Base-by-base conservation (phyloP, 2,113 vertebrate genomes). In the Channa argus region DNA sequence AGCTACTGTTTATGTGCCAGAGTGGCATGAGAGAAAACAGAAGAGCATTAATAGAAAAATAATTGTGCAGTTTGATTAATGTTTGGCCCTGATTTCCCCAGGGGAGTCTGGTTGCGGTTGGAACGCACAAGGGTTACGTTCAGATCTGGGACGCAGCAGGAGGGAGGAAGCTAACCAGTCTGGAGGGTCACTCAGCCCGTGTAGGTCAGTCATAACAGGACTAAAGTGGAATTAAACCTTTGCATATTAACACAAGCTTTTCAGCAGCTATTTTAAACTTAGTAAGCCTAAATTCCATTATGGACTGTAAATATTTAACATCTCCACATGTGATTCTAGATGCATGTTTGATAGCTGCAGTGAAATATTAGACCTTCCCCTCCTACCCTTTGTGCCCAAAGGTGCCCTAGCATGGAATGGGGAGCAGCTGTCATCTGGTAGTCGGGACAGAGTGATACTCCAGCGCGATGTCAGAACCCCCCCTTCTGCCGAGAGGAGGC, bases 141-240 rank as follows among this genome's bases (percentile, higher is more conserved):
- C 94, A 95, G 86, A 95, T 95, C 85, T 95, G 94, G 94, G 94
- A 95, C 3, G 94, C 94, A 10, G 91, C 94, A 0, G 94, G 94
- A 83, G 94, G 94, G 44, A 93, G 94, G 81, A 95, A 95, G 85
- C 81, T 95, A 76, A 94, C 88, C 88, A 93, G 91, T 72, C 86
- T 95, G 80, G 94, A 95, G 63, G 94, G 94, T 43, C 94, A 95
- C 82, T 95, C 94, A 0, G 94, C 94, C 49, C 87, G 94, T 68
- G 94, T 95, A 37, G 94, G 94, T 95, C 77, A 87, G 94, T 94
- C 46, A 2, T 3, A 44, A 2, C 44, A 34, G 11, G 4, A 52
- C 41, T 11, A 1, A 43, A 47, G 37, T 15, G 41, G 8, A 50
- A 47, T 53, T 24, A 24, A 2, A 53, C 24, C 24, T 24, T 24